Evolutionary conservation across 2,797 vertebrate species (phyloP).

Genomic region (Tadarida brasiliensis): DNA sequence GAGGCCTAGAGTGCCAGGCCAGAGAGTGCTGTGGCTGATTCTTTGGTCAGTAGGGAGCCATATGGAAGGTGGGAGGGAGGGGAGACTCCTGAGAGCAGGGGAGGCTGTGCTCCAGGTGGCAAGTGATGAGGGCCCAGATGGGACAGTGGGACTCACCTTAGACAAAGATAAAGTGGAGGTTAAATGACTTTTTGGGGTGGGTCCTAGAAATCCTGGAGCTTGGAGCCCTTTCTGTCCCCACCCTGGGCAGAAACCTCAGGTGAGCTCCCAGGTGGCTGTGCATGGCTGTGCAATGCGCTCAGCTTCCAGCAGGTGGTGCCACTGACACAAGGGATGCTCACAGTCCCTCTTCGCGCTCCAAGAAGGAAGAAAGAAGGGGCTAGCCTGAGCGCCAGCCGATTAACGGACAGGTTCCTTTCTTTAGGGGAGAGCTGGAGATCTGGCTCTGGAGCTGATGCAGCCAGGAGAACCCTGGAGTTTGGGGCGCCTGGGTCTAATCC

Average conservation of each 20-base stretch:
- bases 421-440: not conserved
- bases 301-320: not conserved
- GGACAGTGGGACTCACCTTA: not conserved
- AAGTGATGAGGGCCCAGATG: not conserved
- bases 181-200: not conserved
- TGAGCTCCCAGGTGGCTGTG: rapidly evolving
- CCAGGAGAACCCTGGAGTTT: not conserved
- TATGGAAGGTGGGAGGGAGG: not conserved
- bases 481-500: not conserved
- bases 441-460: not conserved
- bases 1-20: not conserved
- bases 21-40: not conserved
- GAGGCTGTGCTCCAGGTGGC: not conserved
- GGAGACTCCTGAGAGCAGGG: not conserved
- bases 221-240: not conserved
- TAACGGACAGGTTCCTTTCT: rapidly evolving
- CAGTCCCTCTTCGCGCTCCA: rapidly evolving
- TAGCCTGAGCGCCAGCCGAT: rapidly evolving
- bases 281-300: too few relatives aligned
- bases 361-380: not conserved
- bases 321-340: not conserved
- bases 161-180: not conserved
- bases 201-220: not conserved
- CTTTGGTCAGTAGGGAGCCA: not conserved
- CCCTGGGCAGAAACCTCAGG: not conserved